Conservation (phyloP, 2,888 invertebrate species). For the Acleris laterana region DNA sequence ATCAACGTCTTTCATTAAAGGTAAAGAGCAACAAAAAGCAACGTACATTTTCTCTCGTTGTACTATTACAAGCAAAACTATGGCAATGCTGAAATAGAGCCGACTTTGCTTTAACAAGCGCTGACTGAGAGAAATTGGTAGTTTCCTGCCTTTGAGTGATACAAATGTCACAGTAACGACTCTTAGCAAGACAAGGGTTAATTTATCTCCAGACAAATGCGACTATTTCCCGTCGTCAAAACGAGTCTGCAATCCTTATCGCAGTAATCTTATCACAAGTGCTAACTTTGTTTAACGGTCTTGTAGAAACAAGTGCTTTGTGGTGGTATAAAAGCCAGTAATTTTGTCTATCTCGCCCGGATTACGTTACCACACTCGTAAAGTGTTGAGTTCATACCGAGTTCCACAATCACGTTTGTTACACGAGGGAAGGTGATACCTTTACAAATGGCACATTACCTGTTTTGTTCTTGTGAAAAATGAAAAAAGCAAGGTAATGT, state of each 20-base stretch:
- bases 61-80: conserved; percentile 25
- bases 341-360: conserved; percentile 41
- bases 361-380: conserved; percentile 24
- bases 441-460: conserved; percentile 9
- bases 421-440: conserved; percentile 13
- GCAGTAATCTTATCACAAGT: conserved; percentile 28
- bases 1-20: no score
- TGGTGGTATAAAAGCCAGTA: conserved; percentile 25
- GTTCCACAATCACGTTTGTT: conserved; percentile 6
- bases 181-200: conserved; percentile 63
- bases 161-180: conserved; percentile 67
- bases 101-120: conserved; percentile 64
- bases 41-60: conserved; percentile 19
- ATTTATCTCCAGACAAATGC: conserved; percentile 64
- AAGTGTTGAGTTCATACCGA: conserved; percentile 20
- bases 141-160: conserved; percentile 71
- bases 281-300: conserved; percentile 33
- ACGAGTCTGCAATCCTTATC: conserved; percentile 35
- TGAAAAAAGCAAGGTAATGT: conserved; percentile 6
- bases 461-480: conserved; percentile 6
- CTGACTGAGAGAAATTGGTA: conserved; percentile 68
- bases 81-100: conserved; percentile 44
- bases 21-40: conserved; percentile 1
- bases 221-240: conserved; percentile 42
- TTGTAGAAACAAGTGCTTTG: conserved; percentile 29